Conservation (phyloP, 2,888 invertebrate genomes). For the Notodonta dromedarius region DNA sequence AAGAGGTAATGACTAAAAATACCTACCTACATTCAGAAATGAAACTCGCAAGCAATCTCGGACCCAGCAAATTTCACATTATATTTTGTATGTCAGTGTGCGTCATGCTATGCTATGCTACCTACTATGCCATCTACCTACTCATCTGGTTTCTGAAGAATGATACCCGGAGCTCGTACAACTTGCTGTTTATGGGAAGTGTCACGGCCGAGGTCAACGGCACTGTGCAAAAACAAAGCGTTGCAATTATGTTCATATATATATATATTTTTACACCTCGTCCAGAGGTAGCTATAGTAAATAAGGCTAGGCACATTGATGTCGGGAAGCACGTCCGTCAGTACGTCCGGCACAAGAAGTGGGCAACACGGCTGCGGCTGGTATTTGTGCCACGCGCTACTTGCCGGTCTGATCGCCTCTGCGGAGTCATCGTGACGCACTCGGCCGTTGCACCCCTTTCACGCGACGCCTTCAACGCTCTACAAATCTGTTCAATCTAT, state of each 20-base stretch:
- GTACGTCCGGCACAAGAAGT: slow-evolving; percentile 66
- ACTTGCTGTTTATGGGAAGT: slow-evolving; percentile 23
- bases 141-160: background rate
- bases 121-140: background rate
- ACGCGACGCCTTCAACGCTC: slow-evolving; percentile 76
- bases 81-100: background rate
- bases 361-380: slow-evolving; percentile 66
- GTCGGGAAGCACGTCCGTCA: slow-evolving; percentile 56
- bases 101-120: background rate
- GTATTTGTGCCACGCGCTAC: slow-evolving; percentile 76
- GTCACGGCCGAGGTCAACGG: slow-evolving; percentile 47
- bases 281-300: background rate
- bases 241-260: background rate
- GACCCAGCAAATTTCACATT: no score
- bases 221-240: slow-evolving; percentile 2
- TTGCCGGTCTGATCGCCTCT: slow-evolving; percentile 48
- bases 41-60: no score
- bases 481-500: slow-evolving; percentile 75
- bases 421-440: slow-evolving; percentile 49
- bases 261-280: background rate
- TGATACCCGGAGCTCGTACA: background rate
- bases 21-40: no score
- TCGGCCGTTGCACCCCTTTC: slow-evolving; percentile 82
- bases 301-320: slow-evolving; percentile 38
- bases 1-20: no score